Evolutionary conservation across 2,797 vertebrate species (phyloP).

Genomic region (Moxostoma hubbsi): DNA sequence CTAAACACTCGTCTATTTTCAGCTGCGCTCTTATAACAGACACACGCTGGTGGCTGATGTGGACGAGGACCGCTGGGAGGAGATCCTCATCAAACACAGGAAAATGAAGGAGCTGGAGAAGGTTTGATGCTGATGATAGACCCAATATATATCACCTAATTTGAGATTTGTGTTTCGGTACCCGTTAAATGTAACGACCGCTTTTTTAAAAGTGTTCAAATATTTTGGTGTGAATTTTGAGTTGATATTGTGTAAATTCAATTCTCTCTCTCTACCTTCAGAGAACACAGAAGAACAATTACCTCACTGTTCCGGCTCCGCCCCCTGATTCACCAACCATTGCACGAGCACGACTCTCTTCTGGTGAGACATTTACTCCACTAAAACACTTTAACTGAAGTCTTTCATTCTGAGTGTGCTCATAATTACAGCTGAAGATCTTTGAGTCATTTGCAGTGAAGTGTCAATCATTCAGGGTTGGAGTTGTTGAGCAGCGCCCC

Average conservation of each 20-base stretch:
- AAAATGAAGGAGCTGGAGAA: conserved; percentile 86
- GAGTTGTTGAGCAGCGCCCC: neutral
- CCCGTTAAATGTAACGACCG: too few species aligned
- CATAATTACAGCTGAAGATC: neutral
- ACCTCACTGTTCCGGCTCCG: conserved; percentile 89
- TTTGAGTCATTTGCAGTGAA: neutral
- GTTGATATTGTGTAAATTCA: too few species aligned
- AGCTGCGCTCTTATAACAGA: conserved; percentile 96
- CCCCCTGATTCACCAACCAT: conserved; percentile 89
- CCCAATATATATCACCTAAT: too few species aligned
- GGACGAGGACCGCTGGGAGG: conserved; percentile 88
- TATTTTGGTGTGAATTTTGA: too few species aligned
- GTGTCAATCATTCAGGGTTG: neutral
- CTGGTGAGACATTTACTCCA: conserved; percentile 78
- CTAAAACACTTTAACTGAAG: too few species aligned
- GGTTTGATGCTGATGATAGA: conserved; percentile 62
- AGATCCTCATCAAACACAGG: conserved; percentile 87
- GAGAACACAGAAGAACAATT: conserved; percentile 85
- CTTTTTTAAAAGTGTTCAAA: too few species aligned
- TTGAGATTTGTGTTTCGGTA: too few species aligned
- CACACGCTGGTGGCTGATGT: conserved; percentile 93
- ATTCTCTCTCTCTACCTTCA: conserved; percentile 12
- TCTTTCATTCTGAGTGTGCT: too few species aligned
- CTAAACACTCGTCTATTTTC: conserved; percentile 30
- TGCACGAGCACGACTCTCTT: conserved; percentile 86